A percentile compares a stretch with the other conserved stretches of the same genome.
Conservation (phyloP, 1,140 invertebrate species). For the Calosoma granatense region DNA sequence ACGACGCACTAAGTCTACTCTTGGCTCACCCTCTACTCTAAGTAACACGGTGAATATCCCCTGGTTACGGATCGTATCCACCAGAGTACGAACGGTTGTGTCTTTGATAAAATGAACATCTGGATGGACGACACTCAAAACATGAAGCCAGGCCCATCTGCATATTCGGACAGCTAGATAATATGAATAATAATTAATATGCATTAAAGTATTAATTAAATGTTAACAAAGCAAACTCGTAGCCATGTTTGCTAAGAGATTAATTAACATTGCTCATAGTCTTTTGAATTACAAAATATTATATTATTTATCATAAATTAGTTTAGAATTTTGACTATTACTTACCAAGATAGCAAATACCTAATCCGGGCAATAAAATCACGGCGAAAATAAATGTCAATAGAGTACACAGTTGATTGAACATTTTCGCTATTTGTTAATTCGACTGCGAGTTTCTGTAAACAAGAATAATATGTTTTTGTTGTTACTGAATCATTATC, state of each 20-base stretch:
- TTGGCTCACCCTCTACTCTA: conserved; percentile 43
- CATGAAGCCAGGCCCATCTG: neutral
- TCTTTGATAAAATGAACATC: conserved; percentile 50
- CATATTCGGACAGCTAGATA: neutral
- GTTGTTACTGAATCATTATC: too few relatives aligned
- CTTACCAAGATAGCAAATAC: neutral
- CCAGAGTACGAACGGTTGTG: conserved; percentile 50
- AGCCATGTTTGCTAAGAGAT: neutral
- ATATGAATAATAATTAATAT: neutral
- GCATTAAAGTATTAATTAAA: neutral
- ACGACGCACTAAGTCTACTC: conserved; percentile 25
- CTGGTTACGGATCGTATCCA: conserved; percentile 58
- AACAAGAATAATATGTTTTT: too few relatives aligned
- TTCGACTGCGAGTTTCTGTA: too few relatives aligned
- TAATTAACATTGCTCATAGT: too few relatives aligned
- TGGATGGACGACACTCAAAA: conserved; percentile 19
- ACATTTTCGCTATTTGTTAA: too few relatives aligned
- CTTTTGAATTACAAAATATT: neutral
- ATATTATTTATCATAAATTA: neutral
- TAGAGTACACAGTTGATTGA: neutral
- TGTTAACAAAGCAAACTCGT: neutral
- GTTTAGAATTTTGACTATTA: neutral
- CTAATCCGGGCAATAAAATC: neutral
- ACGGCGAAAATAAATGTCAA: neutral
- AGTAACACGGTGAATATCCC: conserved; percentile 57